Conservation (phyloP, 2,888 invertebrate species). For the Dromius quadrimaculatus region DNA sequence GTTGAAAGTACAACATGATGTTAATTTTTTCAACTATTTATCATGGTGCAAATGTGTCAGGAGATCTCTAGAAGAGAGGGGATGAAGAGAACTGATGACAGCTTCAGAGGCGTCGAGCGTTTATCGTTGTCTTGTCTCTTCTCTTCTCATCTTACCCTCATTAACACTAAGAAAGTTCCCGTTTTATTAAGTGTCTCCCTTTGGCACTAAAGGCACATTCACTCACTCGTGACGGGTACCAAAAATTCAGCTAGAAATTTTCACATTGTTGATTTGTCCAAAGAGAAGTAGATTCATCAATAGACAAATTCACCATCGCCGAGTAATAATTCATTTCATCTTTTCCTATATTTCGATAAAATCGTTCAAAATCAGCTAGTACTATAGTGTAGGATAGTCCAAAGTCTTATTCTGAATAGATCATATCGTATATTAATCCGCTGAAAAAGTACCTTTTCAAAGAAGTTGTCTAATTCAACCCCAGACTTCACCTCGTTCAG, state of each 20-base stretch:
- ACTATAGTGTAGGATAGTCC: background rate
- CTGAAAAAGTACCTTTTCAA: too few relatives aligned
- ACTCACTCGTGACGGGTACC: background rate
- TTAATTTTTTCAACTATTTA: conserved; percentile 45
- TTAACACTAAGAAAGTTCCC: conserved; percentile 47
- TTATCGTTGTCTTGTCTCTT: conserved; percentile 46
- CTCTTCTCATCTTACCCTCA: conserved; percentile 49
- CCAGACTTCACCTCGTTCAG: background rate
- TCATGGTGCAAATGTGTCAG: conserved; percentile 28
- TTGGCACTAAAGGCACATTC: conserved; percentile 39
- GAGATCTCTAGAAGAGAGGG: conserved; percentile 2
- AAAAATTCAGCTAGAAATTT: background rate
- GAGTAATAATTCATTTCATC: too few relatives aligned
- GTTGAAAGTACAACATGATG: conserved; percentile 36
- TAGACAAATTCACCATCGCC: too few relatives aligned
- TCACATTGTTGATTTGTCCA: too few relatives aligned
- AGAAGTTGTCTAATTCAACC: background rate
- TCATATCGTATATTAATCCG: too few relatives aligned
- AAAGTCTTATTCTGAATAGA: too few relatives aligned
- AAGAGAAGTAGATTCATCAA: too few relatives aligned
- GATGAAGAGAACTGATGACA: background rate
- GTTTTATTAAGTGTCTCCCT: conserved; percentile 49
- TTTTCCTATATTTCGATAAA: too few relatives aligned
- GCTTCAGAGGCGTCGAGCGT: conserved; percentile 31
- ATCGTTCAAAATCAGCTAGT: background rate